A percentile compares a stretch with the other conserved stretches of the same genome.
Conservation (phyloP, 2,888 invertebrate genomes). For the Melipona beecheii region DNA sequence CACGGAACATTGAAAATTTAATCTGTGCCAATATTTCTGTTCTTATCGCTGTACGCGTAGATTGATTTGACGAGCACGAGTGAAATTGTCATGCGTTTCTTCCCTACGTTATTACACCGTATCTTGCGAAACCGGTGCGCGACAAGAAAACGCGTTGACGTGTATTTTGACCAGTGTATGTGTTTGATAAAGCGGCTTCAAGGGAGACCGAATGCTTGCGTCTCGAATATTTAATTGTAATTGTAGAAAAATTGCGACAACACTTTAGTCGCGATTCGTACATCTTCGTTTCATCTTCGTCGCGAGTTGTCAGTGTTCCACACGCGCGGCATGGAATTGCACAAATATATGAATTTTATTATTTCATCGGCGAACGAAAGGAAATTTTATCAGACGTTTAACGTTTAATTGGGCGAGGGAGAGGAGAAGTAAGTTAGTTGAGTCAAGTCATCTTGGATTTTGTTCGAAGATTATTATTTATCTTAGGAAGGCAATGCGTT, state of each 20-base stretch:
- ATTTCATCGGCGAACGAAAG: no score
- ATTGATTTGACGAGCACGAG: conserved; percentile 30
- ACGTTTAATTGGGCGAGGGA: no score
- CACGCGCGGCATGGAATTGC: no score
- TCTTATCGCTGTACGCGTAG: not conserved
- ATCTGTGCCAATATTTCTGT: not conserved
- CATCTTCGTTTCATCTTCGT: no score
- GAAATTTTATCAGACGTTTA: no score
- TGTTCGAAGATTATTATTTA: no score
- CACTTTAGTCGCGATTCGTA: no score
- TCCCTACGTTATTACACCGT: not conserved
- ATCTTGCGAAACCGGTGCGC: not conserved
- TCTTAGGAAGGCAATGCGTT: no score
- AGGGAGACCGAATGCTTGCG: conserved; percentile 24
- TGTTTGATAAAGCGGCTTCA: not conserved
- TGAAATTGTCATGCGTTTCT: conserved; percentile 17
- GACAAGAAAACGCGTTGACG: conserved; percentile 37
- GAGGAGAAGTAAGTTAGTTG: no score
- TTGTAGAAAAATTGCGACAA: not conserved
- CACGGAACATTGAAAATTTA: not conserved
- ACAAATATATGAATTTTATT: no score
- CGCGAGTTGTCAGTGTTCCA: no score
- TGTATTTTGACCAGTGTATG: conserved; percentile 24
- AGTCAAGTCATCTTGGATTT: no score
- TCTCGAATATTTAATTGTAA: not conserved